These are phyloP conservation scores for Timema cristinae DNA, from an alignment of 2,888 invertebrate genomes.

Conservation along the genomic window DNA sequence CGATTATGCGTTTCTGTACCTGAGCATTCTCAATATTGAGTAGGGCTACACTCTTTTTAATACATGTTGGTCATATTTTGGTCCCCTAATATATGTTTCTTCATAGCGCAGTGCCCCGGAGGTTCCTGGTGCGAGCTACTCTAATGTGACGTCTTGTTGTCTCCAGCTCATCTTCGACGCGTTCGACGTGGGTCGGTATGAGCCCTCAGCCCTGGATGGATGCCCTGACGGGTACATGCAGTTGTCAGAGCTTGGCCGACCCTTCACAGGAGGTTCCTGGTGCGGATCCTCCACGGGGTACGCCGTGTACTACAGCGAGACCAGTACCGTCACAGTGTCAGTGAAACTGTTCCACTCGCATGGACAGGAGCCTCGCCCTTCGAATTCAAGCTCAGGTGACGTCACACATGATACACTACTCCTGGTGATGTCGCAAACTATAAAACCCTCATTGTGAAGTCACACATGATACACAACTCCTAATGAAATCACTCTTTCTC, in stretches of 20 bases:
- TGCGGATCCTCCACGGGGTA: conserved; percentile 78
- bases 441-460: too few species aligned
- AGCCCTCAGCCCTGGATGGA: conserved; percentile 63
- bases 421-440: too few species aligned
- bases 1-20: too few species aligned
- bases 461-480: too few species aligned
- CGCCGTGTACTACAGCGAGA: conserved; percentile 85
- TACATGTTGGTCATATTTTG: too few species aligned
- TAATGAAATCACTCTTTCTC: too few species aligned
- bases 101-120: too few species aligned
- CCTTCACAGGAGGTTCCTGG: conserved; percentile 87
- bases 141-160: conserved; percentile 21
- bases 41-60: too few species aligned
- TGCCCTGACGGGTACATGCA: conserved; percentile 88
- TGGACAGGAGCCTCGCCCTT: conserved; percentile 63
- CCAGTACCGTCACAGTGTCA: conserved; percentile 81
- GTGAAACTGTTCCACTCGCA: conserved; percentile 64
- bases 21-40: too few species aligned
- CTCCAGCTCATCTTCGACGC: conserved; percentile 77
- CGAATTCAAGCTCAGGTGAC: conserved; percentile 63
- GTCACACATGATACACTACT: too few species aligned
- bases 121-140: too few species aligned
- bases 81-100: too few species aligned
- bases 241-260: conserved; percentile 78
- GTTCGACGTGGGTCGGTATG: conserved; percentile 80